Conservation (phyloP, 2,888 invertebrate species). For the Platynereis dumerilii region DNA sequence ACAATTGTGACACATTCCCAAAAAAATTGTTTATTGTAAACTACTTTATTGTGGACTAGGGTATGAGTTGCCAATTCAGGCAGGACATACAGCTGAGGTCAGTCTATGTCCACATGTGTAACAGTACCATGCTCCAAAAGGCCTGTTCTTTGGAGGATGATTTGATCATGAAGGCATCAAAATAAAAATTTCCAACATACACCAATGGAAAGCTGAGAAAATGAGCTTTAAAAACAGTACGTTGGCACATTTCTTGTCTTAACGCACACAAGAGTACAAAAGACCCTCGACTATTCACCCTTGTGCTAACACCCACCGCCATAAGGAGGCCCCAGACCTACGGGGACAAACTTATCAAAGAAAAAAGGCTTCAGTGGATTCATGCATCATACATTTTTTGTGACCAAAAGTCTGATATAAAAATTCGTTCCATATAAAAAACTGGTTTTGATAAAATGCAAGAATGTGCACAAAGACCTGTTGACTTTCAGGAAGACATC, state of each 20-base stretch:
- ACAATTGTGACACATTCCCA: not conserved
- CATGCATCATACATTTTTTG: not conserved
- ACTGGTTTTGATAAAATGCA: not conserved
- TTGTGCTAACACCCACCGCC: not conserved
- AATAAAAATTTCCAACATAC: too few species aligned
- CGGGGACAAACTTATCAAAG: not conserved
- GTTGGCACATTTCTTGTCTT: too few species aligned
- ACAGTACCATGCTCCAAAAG: too few species aligned
- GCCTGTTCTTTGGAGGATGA: too few species aligned
- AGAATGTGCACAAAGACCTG: not conserved
- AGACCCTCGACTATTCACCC: too few species aligned
- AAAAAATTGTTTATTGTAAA: conserved; percentile 2
- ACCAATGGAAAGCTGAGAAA: too few species aligned
- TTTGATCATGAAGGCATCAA: too few species aligned
- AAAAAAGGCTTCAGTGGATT: not conserved
- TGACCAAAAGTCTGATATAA: not conserved
- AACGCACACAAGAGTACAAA: too few species aligned
- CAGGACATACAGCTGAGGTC: too few species aligned
- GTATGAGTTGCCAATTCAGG: not conserved
- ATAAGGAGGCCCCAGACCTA: not conserved
- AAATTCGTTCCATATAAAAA: not conserved
- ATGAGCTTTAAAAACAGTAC: too few species aligned
- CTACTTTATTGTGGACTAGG: not conserved
- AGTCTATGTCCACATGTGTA: too few species aligned
- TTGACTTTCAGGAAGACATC: too few species aligned